Evolutionary conservation across 2,113 vertebrate genomes (phyloP), one percentile per base, ranked within the genome.

Genomic region (Neogale vison): DNA sequence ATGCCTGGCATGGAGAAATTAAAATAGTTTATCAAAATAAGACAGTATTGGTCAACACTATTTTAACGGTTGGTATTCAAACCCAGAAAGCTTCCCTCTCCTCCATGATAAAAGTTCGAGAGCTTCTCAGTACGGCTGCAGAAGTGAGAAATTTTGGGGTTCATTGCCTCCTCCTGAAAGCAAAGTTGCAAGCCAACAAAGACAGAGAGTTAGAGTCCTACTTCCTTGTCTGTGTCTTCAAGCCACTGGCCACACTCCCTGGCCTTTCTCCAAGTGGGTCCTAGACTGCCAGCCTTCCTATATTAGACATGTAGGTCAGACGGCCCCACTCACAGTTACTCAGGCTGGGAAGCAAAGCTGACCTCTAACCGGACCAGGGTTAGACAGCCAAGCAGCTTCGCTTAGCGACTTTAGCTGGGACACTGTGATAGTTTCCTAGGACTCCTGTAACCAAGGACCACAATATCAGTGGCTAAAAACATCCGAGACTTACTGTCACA

Each of bases 11-110:
- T 34, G 31, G 50, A 96, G 72, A 91, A 88, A 76, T 82, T 69
- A 91, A 86, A 83, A 77, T 92, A 88, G 88, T 84, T 81, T 85
- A 42, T 76, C 72, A 96, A 91, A 89, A 67, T 57, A 39, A 76
- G 26, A n/a, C 42, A 45, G 29, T 57, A 36, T 88, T 77, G 59
- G 61, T 69, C 72, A 93, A 87, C 24, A 63, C 80, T 61, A 96
- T 88, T 85, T 89, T 29, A 76, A 80, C 6, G 6, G 47, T 76
- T 80, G 26, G 9, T 80, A 36, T 88, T 50, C 7, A 39, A 59
- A 36, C 13, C 5, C 52, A 47, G 61, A 42, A 95, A 90, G 3
- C 4, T 29, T 93, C 14, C 18, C 8, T 95, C 42, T 79, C 36
- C 24, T 69, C 24, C 10, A 1, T 57, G 2, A 76, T 42, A 67